Conservation (phyloP, 2,797 vertebrate genomes). For the Lophotriccus pileatus region DNA sequence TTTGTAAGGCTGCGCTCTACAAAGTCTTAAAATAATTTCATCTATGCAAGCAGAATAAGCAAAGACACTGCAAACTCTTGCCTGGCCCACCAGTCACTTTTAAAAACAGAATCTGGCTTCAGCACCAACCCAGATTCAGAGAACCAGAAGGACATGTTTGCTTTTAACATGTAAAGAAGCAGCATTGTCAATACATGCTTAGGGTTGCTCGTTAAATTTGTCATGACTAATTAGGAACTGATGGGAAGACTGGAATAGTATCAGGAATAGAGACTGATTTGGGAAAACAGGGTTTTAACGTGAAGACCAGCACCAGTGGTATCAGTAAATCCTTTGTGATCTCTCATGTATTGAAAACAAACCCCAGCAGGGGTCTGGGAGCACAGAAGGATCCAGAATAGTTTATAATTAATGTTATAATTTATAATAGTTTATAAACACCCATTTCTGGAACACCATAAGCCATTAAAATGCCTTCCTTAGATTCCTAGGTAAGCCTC, state of each 20-base stretch:
- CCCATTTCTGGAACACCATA: background rate
- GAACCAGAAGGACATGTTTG: background rate
- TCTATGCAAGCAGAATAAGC: slow-evolving; percentile 4
- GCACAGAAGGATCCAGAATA: background rate
- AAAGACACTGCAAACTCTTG: background rate
- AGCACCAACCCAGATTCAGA: background rate
- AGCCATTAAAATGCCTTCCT: background rate
- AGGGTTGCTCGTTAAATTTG: background rate
- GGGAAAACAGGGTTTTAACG: background rate
- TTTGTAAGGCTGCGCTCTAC: slow-evolving; percentile 4
- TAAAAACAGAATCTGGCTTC: background rate
- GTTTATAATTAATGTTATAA: too few species aligned
- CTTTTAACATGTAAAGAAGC: background rate
- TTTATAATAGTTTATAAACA: background rate
- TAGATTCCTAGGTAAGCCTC: background rate
- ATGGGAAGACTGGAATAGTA: background rate
- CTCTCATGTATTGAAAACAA: background rate
- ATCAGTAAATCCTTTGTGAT: background rate
- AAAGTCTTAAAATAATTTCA: slow-evolving; percentile 32
- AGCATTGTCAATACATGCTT: background rate
- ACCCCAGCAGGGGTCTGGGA: background rate
- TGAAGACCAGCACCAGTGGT: background rate
- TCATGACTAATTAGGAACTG: background rate
- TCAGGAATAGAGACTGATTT: background rate
- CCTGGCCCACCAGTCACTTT: background rate